These are phyloP conservation scores for Prionace glauca DNA, from an alignment of 2,797 vertebrate species.

Conservation along the genomic window DNA sequence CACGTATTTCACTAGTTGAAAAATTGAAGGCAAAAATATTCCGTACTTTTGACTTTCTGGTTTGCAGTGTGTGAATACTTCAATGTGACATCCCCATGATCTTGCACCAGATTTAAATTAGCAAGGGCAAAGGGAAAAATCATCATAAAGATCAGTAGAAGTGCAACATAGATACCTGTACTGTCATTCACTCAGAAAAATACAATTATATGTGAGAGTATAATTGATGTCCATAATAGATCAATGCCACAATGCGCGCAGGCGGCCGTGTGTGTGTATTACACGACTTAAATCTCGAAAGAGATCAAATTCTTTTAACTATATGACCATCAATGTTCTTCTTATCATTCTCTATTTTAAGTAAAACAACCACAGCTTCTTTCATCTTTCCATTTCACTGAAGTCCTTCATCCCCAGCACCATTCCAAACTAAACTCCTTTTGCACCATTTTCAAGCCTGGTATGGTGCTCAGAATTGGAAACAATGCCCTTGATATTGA, in stretches of 20 bases:
- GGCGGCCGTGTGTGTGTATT: too few relatives aligned
- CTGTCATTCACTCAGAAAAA: too few relatives aligned
- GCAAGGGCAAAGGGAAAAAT: neutral
- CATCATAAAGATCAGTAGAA: too few relatives aligned
- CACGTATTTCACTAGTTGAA: too few relatives aligned
- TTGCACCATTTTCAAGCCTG: neutral
- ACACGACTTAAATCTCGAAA: too few relatives aligned
- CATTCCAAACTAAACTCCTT: neutral
- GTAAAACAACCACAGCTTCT: neutral
- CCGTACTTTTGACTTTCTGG: neutral
- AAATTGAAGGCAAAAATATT: neutral
- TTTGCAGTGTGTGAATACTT: neutral
- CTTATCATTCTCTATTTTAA: neutral
- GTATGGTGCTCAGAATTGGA: neutral
- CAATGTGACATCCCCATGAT: neutral
- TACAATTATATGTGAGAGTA: too few relatives aligned
- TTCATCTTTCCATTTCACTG: neutral
- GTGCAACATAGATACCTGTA: too few relatives aligned
- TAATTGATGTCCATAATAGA: too few relatives aligned
- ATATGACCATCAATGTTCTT: neutral
- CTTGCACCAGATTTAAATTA: neutral
- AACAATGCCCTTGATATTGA: neutral
- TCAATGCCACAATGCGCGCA: too few relatives aligned
- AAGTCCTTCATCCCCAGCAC: neutral
- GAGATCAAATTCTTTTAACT: too few relatives aligned